Base-by-base conservation (phyloP, 2,797 vertebrate species). In the Crocodylus rhombifer region DNA sequence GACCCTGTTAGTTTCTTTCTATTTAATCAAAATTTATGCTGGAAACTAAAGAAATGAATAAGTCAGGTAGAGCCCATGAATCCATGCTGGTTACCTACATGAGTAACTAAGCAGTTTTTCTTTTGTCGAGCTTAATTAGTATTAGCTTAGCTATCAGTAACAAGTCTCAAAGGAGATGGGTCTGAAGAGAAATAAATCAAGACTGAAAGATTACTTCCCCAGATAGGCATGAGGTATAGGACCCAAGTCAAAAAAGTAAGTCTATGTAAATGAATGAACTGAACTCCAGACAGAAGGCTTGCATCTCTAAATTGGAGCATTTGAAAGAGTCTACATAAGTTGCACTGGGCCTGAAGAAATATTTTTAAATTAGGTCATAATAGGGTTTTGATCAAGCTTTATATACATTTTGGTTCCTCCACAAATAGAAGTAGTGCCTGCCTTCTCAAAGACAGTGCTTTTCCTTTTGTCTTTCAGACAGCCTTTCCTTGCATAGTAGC, bases 1-100 rank as follows among this genome's bases (percentile, higher is more conserved):
- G 92, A 95, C 82, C 86, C 58, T 74, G 62, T 69, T 74, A 92
- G 91, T 84, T 69, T 88, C 61, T 77, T 80, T 28, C 78, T 84
- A 65, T 14, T 78, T 82, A 58, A 73, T 73, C 82, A 80, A 77
- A 88, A 87, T 64, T 15, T 25, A 64, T 77, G 58, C 58, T 92
- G 88, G 78, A 91, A 93, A 93, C 71, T 13, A 1, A 69, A 80
- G 18, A 51, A 42, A 63, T 13, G 1, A 69, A 80, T 15, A 51
- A 42, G 21, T n/a, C 56, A 84, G 61, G 89, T 73, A 18, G 74
- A 89, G 89, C 77, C 9, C 71, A 25, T 28, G 86, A 62, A 60
- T 62, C 51, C 74, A 42, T 69, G 6, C 23, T 91, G 58, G 69
- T 18, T 63, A 57, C 18, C 55, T 57, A 13, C 23, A 78, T 20